phyloP scores from a whole-genome alignment of 2,797 vertebrate genomes.

The Gymnothorax javanicus region DNA sequence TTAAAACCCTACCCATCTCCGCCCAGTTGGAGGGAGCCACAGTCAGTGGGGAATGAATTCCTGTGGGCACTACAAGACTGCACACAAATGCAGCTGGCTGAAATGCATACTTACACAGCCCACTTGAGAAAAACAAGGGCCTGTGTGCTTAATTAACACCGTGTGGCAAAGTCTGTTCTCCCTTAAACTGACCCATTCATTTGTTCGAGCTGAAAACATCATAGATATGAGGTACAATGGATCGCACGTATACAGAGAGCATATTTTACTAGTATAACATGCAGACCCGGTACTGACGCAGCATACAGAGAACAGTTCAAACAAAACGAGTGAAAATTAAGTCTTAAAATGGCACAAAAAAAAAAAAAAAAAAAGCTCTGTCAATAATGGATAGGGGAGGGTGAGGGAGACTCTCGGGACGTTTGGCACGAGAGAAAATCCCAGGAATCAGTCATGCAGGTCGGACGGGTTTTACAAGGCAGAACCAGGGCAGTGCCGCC shows the following conservation, averaged over 20 bases:
- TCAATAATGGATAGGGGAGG: not conserved
- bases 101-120: not conserved
- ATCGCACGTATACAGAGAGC: not conserved
- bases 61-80: not conserved
- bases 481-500: not conserved
- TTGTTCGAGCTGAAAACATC: not conserved
- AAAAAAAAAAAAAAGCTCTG: no score
- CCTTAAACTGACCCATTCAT: not conserved
- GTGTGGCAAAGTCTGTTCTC: not conserved
- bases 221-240: not conserved
- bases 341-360: no score
- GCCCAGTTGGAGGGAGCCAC: not conserved
- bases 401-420: not conserved
- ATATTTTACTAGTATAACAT: not conserved
- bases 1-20: not conserved
- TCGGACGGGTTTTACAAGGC: not conserved
- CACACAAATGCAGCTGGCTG: not conserved
- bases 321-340: not conserved
- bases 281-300: not conserved
- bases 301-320: not conserved
- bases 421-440: not conserved
- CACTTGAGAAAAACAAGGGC: not conserved
- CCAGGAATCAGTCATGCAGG: not conserved
- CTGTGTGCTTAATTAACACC: not conserved
- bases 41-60: not conserved